Evolutionary conservation across 2,888 invertebrate species (phyloP).

Genomic region (Brachypterus glaber): DNA sequence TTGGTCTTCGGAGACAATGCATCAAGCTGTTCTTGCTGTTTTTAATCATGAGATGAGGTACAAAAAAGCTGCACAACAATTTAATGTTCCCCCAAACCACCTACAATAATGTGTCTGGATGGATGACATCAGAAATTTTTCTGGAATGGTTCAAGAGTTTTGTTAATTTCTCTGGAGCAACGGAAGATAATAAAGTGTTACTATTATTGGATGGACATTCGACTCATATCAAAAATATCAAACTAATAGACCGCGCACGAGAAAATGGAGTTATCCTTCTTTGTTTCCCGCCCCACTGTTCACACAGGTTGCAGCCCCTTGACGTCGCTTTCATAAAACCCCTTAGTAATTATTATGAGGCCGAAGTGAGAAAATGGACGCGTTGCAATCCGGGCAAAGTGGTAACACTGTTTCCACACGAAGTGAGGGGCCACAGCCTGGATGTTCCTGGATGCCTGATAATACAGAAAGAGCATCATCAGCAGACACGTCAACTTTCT

Average conservation of each 20-base stretch:
- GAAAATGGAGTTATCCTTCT: no score
- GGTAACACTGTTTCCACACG: no score
- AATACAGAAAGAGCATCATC: conserved; percentile 1
- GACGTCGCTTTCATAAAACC: background rate
- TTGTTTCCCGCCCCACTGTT: no score
- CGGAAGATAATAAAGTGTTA: background rate
- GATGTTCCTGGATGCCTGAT: conserved; percentile 5
- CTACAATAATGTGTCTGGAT: conserved; percentile 27
- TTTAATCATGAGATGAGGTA: no score
- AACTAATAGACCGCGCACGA: conserved; percentile 1
- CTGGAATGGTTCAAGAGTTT: conserved; percentile 26
- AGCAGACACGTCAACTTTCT: no score
- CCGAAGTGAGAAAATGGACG: background rate
- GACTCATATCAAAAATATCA: conserved; percentile 1
- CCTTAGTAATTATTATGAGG: background rate
- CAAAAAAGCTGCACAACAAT: no score
- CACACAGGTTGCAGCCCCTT: background rate
- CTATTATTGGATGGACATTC: conserved; percentile 3
- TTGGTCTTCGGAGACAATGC: no score
- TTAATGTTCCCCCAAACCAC: no score
- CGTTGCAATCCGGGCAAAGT: no score
- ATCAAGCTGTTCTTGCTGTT: no score
- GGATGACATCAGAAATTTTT: conserved; percentile 33
- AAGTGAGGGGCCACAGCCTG: conserved; percentile 4
- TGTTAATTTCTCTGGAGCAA: conserved; percentile 18